Percentiles rank a stretch among this genome's conserved stretches.
Conservation (phyloP, 2,113 vertebrate genomes). For the Lepisosteus osseus region DNA sequence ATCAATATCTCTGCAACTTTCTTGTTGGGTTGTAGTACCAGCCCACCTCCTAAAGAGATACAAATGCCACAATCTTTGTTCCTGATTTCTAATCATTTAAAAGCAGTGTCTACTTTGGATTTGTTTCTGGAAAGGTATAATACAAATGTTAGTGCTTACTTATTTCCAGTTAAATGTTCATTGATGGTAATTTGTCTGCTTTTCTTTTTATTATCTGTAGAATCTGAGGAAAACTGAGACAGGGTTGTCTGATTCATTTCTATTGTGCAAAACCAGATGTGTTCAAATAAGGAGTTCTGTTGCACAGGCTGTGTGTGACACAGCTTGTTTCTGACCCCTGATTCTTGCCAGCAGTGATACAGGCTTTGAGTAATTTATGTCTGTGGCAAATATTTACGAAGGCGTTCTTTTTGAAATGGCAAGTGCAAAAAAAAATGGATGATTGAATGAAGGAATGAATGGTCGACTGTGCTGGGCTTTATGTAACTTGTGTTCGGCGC, state of each 20-base stretch:
- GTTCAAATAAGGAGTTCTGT: slow-evolving; percentile 20
- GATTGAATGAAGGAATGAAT: slow-evolving; percentile 25
- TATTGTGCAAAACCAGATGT: slow-evolving; percentile 2
- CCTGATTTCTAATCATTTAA: too few species aligned
- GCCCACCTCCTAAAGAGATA: too few species aligned
- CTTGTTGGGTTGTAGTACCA: too few species aligned
- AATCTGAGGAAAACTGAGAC: background rate
- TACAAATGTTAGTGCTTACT: too few species aligned
- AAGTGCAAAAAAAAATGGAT: slow-evolving; percentile 12
- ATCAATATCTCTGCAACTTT: too few species aligned
- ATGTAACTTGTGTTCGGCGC: slow-evolving; percentile 36
- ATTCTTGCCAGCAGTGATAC: slow-evolving; percentile 36
- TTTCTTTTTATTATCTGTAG: background rate
- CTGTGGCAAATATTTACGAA: slow-evolving; percentile 48
- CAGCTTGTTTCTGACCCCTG: slow-evolving; percentile 7
- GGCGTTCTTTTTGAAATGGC: slow-evolving; percentile 46
- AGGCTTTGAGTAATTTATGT: slow-evolving; percentile 44
- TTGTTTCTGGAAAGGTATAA: too few species aligned
- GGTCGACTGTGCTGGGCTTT: slow-evolving; percentile 42
- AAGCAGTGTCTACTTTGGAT: too few species aligned
- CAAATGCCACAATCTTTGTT: too few species aligned
- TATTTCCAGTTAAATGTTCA: too few species aligned
- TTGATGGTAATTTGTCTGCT: too few species aligned
- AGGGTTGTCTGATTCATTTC: slow-evolving; percentile 1
- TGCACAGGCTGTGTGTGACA: background rate